phyloP scores from a whole-genome alignment of 2,888 invertebrate species.

The Cantharis rufa region DNA sequence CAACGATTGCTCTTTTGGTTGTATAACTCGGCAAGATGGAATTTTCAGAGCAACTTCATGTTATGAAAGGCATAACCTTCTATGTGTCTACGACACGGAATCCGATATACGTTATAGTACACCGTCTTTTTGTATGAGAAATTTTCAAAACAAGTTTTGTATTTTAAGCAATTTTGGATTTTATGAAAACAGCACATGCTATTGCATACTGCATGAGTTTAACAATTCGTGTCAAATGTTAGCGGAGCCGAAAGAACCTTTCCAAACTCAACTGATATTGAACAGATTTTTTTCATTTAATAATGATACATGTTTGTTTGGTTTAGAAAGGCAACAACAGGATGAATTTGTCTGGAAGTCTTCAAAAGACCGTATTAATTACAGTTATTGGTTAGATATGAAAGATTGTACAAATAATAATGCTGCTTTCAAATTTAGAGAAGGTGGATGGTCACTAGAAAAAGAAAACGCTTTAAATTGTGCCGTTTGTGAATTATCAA shows the following conservation, averaged over 20 bases:
- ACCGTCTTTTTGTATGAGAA: not conserved
- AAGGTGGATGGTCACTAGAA: constrained; percentile 5
- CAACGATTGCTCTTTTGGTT: not conserved
- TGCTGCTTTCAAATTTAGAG: not conserved
- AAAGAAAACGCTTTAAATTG: not conserved
- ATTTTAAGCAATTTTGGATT: not conserved
- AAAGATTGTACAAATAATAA: not conserved
- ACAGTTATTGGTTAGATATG: not conserved
- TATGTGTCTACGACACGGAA: constrained; percentile 10
- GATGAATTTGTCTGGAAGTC: not conserved
- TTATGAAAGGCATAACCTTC: not conserved
- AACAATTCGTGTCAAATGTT: not conserved
- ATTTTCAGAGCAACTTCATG: not conserved
- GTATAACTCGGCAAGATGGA: not conserved
- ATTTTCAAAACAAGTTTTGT: not conserved
- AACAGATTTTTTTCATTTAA: not conserved
- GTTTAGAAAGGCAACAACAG: not conserved
- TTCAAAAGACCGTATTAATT: not conserved
- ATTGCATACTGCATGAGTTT: not conserved
- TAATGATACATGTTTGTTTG: not conserved
- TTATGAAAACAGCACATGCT: constrained; percentile 4
- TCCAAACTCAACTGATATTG: constrained; percentile 4
- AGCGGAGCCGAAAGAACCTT: constrained; percentile 7
- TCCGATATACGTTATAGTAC: too few relatives aligned
- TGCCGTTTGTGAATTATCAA: constrained; percentile 1